Base-by-base conservation (phyloP, 2,888 invertebrate genomes). In the Ganaspis brasiliensis region DNA sequence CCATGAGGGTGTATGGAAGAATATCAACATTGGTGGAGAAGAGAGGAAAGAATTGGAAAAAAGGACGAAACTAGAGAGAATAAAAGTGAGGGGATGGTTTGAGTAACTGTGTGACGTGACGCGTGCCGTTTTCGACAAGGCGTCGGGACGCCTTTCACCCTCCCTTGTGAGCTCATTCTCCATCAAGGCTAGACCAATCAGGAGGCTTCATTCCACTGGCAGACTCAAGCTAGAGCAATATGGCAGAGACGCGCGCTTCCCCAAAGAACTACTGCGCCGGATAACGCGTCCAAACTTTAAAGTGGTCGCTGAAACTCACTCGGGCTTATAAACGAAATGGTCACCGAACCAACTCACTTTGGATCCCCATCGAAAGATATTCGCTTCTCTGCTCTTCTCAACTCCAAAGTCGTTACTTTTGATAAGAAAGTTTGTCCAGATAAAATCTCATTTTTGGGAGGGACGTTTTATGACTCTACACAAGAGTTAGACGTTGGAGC, bases 41-140 rank as follows among this genome's bases (percentile, higher is more conserved):
- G 52, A 52, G 19, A 19, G 52, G 52, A 19, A 16, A 9, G 19
- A 52, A 52, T 19, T 52, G 19, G 8, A 9, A 40, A 40, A 40
- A 40, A 52, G 8, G 19, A 63, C 21, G 40, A 26, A 40, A 37
- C 37, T 19, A 61, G 67, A 45, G 59, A 59, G 56, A 24, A 10
- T 74, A 26, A 56, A 49, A 56, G 2, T 16, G 21, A 16, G 59
- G 56, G 71, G 63, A 63, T 74, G 76, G 73, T 19, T 79, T 79
- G 72, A 70, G 70, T 74, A 75, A 76, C 52, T 59, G 72, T 49
- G 63, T 40, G 61, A 72, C 55, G 76, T 72, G 89, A 90, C 90
- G 90, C 90, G 90, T 90, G 90, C 90, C 89, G 87, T 87, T 88
- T 89, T 87, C 85, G 86, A 82, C 83, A 83, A 88, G 85, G 87